Percentiles rank a stretch among this genome's conserved stretches.
phyloP scores from a whole-genome alignment of 2,888 invertebrate species.

The Stratiomys singularior region DNA sequence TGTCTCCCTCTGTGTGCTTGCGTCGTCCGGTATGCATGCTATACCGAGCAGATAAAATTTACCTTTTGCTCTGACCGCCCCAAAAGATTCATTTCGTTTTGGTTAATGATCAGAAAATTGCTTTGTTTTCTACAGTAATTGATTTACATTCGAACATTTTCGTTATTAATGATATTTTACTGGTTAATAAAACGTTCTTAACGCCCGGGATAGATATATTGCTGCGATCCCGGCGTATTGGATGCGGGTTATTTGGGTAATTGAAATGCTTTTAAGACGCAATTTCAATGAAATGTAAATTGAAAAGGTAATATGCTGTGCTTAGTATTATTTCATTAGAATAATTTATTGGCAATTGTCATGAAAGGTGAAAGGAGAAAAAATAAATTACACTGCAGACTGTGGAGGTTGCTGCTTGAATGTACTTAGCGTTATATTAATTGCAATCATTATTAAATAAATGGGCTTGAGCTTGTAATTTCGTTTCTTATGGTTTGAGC shows the following conservation, averaged over 20 bases:
- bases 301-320: background rate
- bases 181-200: conserved; percentile 29
- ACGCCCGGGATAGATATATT: background rate
- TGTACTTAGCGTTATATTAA: too few relatives aligned
- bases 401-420: too few relatives aligned
- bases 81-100: conserved; percentile 39
- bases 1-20: background rate
- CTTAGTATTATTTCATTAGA: too few relatives aligned
- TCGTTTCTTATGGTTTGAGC: too few relatives aligned
- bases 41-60: background rate
- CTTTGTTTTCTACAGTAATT: conserved; percentile 51
- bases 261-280: conserved; percentile 5
- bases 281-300: conserved; percentile 1
- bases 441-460: too few relatives aligned
- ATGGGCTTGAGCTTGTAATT: too few relatives aligned
- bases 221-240: background rate
- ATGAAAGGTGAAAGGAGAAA: too few relatives aligned
- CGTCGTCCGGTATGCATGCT: too few relatives aligned
- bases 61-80: conserved; percentile 3
- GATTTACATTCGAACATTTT: conserved; percentile 50
- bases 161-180: conserved; percentile 51
- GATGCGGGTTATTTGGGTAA: conserved; percentile 8
- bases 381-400: too few relatives aligned
- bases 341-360: too few relatives aligned
- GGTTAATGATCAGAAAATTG: conserved; percentile 51